A percentile compares a stretch with the other conserved stretches of the same genome.
These are phyloP conservation scores for Caenorhabditis becei DNA, from an alignment of 2,888 invertebrate genomes.

Conservation along the genomic window DNA sequence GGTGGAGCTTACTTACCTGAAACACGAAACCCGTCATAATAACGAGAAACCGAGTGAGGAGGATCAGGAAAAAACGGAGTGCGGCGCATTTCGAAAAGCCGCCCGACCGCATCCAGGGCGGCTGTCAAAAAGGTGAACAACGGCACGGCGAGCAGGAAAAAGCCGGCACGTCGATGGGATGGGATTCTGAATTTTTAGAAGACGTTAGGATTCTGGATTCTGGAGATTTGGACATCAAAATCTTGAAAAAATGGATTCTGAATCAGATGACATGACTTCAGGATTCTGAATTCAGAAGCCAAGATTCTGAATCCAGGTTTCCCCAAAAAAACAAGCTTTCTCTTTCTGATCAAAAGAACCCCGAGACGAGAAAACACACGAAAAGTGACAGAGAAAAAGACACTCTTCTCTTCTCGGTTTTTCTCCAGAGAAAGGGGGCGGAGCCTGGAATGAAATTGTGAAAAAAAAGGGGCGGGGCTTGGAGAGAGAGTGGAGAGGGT, in stretches of 20 bases:
- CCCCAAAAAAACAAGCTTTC: too few relatives aligned
- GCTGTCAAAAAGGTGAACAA: background rate
- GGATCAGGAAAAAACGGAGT: conserved; percentile 25
- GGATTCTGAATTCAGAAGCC: too few relatives aligned
- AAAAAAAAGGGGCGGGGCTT: conserved; percentile 25
- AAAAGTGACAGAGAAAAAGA: conserved; percentile 13
- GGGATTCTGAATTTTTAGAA: conserved; percentile 24
- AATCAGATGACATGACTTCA: too few relatives aligned
- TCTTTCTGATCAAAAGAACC: too few relatives aligned
- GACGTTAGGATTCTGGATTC: conserved; percentile 9
- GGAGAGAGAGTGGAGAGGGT: conserved; percentile 11
- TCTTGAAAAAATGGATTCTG: background rate
- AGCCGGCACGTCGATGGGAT: too few relatives aligned
- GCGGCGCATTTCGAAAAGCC: conserved; percentile 12
- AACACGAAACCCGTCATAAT: conserved; percentile 6
- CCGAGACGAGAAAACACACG: conserved; percentile 11
- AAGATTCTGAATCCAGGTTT: too few relatives aligned
- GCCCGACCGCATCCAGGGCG: conserved; percentile 58
- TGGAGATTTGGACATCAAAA: background rate
- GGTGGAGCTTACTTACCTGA: too few relatives aligned
- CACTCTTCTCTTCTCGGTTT: background rate
- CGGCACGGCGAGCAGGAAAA: conserved; percentile 1
- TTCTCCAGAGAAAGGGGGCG: conserved; percentile 40
- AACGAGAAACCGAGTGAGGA: conserved; percentile 11
- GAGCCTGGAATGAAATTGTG: conserved; percentile 37